Percentiles rank a stretch among this genome's conserved stretches.
These are phyloP conservation scores for Pelmatolapia mariae DNA, from an alignment of 2,113 vertebrate species.

Conservation along the genomic window DNA sequence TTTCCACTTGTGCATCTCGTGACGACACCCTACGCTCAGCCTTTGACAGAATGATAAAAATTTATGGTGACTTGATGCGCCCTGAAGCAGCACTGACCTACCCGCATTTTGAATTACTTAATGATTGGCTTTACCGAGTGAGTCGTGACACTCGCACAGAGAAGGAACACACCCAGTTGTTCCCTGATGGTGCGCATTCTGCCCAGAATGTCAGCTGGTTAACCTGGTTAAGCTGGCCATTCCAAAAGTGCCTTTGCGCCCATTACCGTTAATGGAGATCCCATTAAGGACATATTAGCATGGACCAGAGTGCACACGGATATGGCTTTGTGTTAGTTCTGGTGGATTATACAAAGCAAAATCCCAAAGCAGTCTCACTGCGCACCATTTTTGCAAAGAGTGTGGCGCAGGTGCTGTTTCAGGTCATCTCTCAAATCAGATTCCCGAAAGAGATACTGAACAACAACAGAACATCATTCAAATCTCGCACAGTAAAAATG, in stretches of 20 bases:
- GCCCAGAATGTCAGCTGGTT: not conserved
- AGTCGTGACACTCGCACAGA: not conserved
- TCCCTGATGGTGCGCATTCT: not conserved
- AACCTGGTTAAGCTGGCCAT: not conserved
- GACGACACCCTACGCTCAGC: not conserved
- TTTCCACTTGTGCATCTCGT: not conserved
- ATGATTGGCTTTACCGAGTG: not conserved
- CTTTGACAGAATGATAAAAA: accelerated
- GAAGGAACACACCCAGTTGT: not conserved
- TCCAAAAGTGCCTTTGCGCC: not conserved
- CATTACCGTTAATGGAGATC: not conserved
- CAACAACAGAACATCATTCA: not conserved
- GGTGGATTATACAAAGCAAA: not conserved
- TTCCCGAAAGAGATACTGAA: not conserved
- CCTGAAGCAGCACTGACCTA: not conserved
- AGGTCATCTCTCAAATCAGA: not conserved
- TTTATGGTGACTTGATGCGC: accelerated
- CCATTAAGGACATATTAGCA: not conserved
- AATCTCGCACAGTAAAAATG: not conserved
- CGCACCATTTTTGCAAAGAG: not conserved
- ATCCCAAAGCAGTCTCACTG: not conserved
- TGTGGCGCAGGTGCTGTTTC: not conserved
- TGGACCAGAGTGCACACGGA: not conserved
- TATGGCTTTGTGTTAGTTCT: not conserved
- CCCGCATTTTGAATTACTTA: accelerated